Base-by-base conservation (phyloP, 2,113 vertebrate species). In the Gobiocypris rarus region DNA sequence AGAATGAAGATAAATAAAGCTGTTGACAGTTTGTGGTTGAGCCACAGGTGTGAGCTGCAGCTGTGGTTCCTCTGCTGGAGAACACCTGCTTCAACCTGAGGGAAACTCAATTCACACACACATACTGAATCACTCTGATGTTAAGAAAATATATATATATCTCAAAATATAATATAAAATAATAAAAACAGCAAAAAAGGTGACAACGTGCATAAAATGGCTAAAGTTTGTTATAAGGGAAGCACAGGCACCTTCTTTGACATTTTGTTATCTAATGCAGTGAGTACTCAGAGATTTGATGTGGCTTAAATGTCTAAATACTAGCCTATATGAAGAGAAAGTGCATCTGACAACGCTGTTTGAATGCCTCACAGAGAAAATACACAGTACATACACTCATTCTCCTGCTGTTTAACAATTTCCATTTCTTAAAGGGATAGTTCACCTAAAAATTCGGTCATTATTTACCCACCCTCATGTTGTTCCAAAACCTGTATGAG, bases 21-120 rank as follows among this genome's bases (percentile, higher is more conserved):
- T 71, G 6, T 11, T 74, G 73, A 75, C 73, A 24, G 73, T 75
- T 54, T 52, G 73, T 75, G 73, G 73, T 75, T 75, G 48, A 75
- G 48, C 17, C 0, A 1, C 73, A 75, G 73, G 73, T 75, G 73
- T 75, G 48, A 75, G 19, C 14, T 19, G 73, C 73, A 22, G 7
- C 73, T 52, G 73, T 0, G 15, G 73, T 19, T 52, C 43, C n/a
- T 45, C 70, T 73, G 70, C 41, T 43, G 9, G 13, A 26, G 24
- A 52, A 75, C 48, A 52, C 2, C n/a, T 50, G 41, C 48, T 73
- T 73, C 11, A 73, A 45, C 43, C 24, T 74, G 73, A 75, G 24
- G 1, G 41, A 24, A 43, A 73, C 11, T 73, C 5, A 73, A n/a
- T n/a, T 71, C n/a, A 22, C 19, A 54, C 7, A 1, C 48, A 54